Evolutionary conservation across 1,140 invertebrate genomes (phyloP).

Genomic region (Globodera ellingtonae): DNA sequence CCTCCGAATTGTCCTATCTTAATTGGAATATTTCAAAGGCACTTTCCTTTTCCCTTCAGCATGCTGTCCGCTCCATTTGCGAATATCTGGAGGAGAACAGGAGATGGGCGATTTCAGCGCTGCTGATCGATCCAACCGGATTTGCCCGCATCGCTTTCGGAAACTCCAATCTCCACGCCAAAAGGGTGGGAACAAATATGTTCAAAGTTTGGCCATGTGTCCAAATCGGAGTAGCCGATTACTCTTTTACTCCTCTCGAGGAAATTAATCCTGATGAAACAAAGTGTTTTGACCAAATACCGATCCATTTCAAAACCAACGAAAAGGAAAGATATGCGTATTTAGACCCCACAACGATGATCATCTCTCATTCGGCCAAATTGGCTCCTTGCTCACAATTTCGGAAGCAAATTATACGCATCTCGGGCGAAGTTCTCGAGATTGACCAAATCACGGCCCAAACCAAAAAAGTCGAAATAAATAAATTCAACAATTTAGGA

Average conservation of each 20-base stretch:
- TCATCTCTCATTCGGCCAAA: neutral
- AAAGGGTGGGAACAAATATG: neutral
- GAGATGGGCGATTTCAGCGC: slow-evolving; percentile 13
- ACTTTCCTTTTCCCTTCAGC: neutral
- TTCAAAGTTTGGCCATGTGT: slow-evolving; percentile 10
- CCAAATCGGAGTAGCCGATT: neutral
- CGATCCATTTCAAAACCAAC: neutral
- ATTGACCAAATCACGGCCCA: slow-evolving; percentile 2
- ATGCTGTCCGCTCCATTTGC: slow-evolving; percentile 1
- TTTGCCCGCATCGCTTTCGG: neutral
- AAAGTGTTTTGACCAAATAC: slow-evolving; percentile 4
- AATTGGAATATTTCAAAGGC: too few species aligned
- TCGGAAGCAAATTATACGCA: neutral
- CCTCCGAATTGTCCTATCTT: too few species aligned
- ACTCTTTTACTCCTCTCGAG: neutral
- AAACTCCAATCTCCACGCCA: neutral
- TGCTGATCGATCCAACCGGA: neutral
- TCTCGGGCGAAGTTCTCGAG: neutral
- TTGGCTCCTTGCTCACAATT: neutral
- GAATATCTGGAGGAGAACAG: slow-evolving; percentile 1
- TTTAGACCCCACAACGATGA: neutral
- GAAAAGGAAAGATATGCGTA: neutral
- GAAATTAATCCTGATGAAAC: slow-evolving; percentile 4
- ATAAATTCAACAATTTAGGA: slow-evolving; percentile 4
- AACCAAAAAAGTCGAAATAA: neutral